phyloP scores from a whole-genome alignment of 2,113 vertebrate species.

The Vulpes ferrilata region DNA sequence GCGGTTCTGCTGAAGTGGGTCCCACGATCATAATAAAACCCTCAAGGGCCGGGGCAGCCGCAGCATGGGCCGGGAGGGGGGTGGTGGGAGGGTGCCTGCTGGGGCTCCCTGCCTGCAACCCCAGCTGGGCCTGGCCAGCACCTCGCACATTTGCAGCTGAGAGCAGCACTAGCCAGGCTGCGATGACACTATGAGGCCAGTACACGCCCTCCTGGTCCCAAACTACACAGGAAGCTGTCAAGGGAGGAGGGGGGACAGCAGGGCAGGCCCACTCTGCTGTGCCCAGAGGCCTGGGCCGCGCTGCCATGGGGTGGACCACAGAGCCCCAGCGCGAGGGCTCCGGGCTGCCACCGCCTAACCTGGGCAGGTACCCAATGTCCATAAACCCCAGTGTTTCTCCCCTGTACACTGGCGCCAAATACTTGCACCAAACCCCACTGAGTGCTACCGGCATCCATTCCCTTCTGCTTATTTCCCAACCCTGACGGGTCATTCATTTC shows the following conservation, averaged over 20 bases:
- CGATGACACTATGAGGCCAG: not conserved
- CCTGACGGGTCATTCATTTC: not conserved
- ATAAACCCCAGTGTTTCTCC: not conserved
- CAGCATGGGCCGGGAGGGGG: not conserved
- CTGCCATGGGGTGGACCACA: no score
- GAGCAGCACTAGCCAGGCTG: not conserved
- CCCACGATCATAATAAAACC: not conserved
- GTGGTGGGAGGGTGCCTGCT: no score
- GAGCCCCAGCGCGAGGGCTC: no score
- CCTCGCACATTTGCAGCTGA: not conserved
- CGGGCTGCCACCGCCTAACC: not conserved
- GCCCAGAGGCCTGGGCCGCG: no score
- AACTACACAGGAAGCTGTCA: not conserved
- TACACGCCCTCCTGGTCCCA: not conserved
- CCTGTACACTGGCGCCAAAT: not conserved
- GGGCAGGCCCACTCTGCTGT: no score
- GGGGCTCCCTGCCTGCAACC: not conserved
- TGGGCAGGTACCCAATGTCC: not conserved
- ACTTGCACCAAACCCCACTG: not conserved
- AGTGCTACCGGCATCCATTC: not conserved
- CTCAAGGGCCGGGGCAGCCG: not conserved
- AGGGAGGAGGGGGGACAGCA: not conserved
- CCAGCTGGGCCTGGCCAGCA: not conserved
- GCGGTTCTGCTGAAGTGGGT: not conserved
- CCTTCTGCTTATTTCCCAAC: not conserved